phyloP scores from a whole-genome alignment of 2,113 vertebrate genomes.

The Panurus biarmicus region DNA sequence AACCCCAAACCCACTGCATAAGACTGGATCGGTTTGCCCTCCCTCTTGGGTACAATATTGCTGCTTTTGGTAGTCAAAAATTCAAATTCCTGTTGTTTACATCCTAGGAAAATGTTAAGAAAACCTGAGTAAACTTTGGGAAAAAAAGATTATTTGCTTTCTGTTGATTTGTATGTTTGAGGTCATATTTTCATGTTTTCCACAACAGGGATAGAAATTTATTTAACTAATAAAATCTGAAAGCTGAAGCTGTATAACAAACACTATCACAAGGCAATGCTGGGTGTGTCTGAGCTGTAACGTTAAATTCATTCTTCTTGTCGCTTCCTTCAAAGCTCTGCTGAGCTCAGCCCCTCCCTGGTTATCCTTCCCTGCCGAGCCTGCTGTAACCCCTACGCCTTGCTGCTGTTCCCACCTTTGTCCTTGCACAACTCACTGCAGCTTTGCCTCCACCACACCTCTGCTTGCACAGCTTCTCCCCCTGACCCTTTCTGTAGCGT shows the following conservation, averaged over 20 bases:
- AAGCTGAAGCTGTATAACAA: neutral
- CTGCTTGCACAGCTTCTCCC: neutral
- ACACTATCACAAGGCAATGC: neutral
- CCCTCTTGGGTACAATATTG: neutral
- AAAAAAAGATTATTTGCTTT: neutral
- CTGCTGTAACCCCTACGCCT: neutral
- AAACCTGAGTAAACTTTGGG: neutral
- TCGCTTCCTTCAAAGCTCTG: conserved; percentile 13
- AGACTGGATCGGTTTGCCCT: neutral
- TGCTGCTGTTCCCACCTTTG: conserved; percentile 4
- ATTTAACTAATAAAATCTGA: neutral
- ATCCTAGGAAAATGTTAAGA: neutral
- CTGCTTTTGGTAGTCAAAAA: neutral
- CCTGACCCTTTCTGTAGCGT: neutral
- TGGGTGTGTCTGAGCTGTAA: conserved; percentile 13
- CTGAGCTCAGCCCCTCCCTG: conserved; percentile 21
- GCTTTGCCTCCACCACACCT: neutral
- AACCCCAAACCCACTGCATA: neutral
- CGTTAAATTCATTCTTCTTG: neutral
- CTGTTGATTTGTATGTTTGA: neutral
- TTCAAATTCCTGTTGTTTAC: neutral
- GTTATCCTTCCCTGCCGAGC: neutral
- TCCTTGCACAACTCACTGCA: neutral
- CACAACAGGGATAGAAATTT: neutral
- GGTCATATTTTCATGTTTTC: neutral